Evolutionary conservation across 2,888 invertebrate species (phyloP), one percentile per base, ranked within the genome.

Genomic region (Psylliodes chrysocephalus): DNA sequence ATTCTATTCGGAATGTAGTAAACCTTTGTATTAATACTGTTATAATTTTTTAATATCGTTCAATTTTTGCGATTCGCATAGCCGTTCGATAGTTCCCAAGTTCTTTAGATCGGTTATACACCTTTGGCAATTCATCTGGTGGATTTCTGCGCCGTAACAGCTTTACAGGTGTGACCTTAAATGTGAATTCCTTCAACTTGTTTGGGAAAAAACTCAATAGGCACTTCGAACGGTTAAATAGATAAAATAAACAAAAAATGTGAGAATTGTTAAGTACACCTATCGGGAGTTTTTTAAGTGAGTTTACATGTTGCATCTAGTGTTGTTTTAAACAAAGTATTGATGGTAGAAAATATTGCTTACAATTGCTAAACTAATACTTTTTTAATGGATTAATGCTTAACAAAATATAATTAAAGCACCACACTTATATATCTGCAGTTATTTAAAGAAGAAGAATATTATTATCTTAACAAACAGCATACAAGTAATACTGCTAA

Each of bases 91-190:
- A 38, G 22, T 52, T 52, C 19, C 38, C 38, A 51, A n/a, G 25
- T 52, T 30, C 38, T 35, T 35, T 14, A 6, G 6, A 35, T 35
- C 35, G 52, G 52, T 38, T 38, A 52, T 52, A 14, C 52, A 38
- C 52, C 52, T 52, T 52, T 52, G 52, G 52, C 52, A 35, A 52
- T 52, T 19, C 33, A 38, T 35, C 38, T 52, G 52, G 19, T 51
- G 1, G 33, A 51, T 33, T 51, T 51, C 30, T 51, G 30, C 51
- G 51, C 51, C 17, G 33, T 17, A 51, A 51, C 30, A 35, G 14
- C 35, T 35, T 35, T 35, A 35, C 35, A 35, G 35, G 35, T 35
- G 35, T 35, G 35, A 35, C 35, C 35, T 35, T 35, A 35, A 35
- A 35, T 35, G 35, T 35, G 35, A 35, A 35, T 35, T 35, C 35